Conservation (phyloP, 2,888 invertebrate species). For the Hypolimnas misippus region DNA sequence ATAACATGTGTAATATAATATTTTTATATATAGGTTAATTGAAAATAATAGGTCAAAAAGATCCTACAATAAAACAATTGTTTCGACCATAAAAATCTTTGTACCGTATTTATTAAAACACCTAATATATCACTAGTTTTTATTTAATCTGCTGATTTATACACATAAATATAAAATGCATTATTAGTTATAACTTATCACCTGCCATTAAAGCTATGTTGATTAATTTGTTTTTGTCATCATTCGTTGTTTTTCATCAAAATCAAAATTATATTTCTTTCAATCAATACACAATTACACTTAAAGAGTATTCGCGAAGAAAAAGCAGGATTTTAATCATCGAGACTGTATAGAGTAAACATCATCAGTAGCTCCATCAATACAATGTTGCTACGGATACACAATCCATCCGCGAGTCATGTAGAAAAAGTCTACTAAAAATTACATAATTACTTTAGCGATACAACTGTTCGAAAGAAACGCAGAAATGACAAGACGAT, state of each 20-base stretch:
- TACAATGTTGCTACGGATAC: constrained; percentile 43
- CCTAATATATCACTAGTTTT: no score
- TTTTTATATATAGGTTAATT: no score
- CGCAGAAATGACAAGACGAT: constrained; percentile 84
- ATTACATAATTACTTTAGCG: constrained; percentile 81
- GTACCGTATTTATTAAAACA: no score
- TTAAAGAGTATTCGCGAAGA: constrained; percentile 5
- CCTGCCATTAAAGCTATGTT: neutral
- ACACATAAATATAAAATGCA: no score
- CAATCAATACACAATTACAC: constrained; percentile 14
- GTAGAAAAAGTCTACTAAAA: constrained; percentile 74
- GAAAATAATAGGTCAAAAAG: no score
- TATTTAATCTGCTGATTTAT: no score
- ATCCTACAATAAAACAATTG: no score
- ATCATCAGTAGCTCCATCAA: constrained; percentile 44
- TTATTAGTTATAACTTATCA: neutral
- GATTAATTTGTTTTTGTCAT: neutral
- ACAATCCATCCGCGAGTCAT: constrained; percentile 46
- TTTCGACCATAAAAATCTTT: no score
- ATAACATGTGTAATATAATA: no score
- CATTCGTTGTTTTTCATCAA: neutral
- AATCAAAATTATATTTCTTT: constrained; percentile 11
- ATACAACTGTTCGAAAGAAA: constrained; percentile 81
- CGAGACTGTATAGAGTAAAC: constrained; percentile 17
- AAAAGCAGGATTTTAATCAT: constrained; percentile 20